These are phyloP conservation scores for Mylabris sibirica DNA, from an alignment of 2,888 invertebrate genomes.

Conservation along the genomic window DNA sequence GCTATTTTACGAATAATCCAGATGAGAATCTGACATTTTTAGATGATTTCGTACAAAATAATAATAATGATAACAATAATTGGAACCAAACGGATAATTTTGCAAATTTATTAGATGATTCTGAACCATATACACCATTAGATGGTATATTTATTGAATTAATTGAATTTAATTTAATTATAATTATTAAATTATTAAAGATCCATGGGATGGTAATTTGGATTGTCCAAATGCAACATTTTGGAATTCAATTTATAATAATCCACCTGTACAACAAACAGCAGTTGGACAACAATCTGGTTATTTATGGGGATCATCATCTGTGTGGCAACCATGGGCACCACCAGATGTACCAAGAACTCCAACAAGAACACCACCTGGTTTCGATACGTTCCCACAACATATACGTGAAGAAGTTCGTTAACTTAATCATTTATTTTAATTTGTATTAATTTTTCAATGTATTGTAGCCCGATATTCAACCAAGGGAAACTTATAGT, in stretches of 20 bases:
- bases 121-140: conserved; percentile 18
- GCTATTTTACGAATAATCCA: conserved; percentile 16
- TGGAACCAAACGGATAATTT: conserved; percentile 41
- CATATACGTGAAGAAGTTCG: conserved; percentile 39
- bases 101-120: conserved; percentile 37
- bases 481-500: conserved; percentile 54
- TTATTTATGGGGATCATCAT: conserved; percentile 59
- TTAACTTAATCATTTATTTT: not conserved
- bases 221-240: conserved; percentile 37
- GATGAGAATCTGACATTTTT: conserved; percentile 42
- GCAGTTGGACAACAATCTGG: conserved; percentile 40
- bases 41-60: conserved; percentile 35
- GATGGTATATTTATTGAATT: conserved; percentile 26
- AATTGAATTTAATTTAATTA: too few species aligned
- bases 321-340: conserved; percentile 59
- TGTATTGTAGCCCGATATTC: conserved; percentile 28
- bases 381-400: conserved; percentile 49
- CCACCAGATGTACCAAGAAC: conserved; percentile 51
- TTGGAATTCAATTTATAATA: conserved; percentile 55
- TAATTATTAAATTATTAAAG: conserved; percentile 29
- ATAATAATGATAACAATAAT: conserved; percentile 19
- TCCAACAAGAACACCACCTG: conserved; percentile 59
- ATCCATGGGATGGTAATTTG: conserved; percentile 49
- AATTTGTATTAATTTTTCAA: too few species aligned
- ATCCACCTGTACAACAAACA: conserved; percentile 28